Percentiles rank a stretch among this genome's conserved stretches.
These are phyloP conservation scores for Drosophila parvula DNA, from an alignment of 1,140 invertebrate species.

Conservation along the genomic window DNA sequence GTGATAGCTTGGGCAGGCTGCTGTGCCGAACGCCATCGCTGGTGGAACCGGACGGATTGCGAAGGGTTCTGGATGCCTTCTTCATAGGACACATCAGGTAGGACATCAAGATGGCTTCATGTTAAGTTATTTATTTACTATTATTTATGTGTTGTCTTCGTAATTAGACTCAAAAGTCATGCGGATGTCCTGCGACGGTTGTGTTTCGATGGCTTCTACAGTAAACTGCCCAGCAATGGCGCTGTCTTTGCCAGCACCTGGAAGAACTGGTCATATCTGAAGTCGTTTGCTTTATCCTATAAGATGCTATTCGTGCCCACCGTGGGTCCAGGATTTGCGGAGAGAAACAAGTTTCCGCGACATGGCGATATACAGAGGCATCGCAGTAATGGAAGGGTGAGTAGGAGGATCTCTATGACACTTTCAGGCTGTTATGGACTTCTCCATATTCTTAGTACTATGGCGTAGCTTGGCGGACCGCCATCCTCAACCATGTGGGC, in stretches of 20 bases:
- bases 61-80: constrained; percentile 85
- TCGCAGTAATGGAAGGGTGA: constrained; percentile 85
- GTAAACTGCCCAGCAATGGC: constrained; percentile 87
- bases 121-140: too few relatives aligned
- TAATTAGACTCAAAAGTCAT: constrained; percentile 75
- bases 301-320: constrained; percentile 86
- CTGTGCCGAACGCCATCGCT: constrained; percentile 80
- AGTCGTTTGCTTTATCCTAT: constrained; percentile 86
- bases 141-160: not conserved
- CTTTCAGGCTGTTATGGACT: too few relatives aligned
- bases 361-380: constrained; percentile 86
- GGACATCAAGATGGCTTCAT: not conserved
- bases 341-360: constrained; percentile 86
- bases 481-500: constrained; percentile 85
- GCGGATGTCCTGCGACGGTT: constrained; percentile 83
- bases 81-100: constrained; percentile 86
- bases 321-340: constrained; percentile 87
- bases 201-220: constrained; percentile 88
- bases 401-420: not conserved
- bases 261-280: constrained; percentile 87
- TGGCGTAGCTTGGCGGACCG: constrained; percentile 86
- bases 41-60: constrained; percentile 83
- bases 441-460: constrained; percentile 83
- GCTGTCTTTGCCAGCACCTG: constrained; percentile 87
- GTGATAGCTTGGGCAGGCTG: constrained; percentile 85